Evolutionary conservation across 2,113 vertebrate genomes (phyloP).

Genomic region (Dicerorhinus sumatrensis): DNA sequence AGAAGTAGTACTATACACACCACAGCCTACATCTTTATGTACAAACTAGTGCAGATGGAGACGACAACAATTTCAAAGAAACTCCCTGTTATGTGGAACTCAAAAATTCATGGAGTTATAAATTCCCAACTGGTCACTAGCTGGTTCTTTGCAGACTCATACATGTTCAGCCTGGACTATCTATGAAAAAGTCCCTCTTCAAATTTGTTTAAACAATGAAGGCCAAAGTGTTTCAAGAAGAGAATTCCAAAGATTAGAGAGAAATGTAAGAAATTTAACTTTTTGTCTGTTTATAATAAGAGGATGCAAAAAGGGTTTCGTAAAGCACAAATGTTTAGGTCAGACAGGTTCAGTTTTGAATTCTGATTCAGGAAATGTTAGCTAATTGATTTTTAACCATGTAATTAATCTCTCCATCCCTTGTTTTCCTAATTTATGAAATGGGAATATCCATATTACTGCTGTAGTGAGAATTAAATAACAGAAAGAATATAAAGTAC

Average conservation of each 20-base stretch:
- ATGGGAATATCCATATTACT: neutral
- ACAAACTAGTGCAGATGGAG: neutral
- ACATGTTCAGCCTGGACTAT: neutral
- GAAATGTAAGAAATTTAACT: neutral
- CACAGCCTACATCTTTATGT: neutral
- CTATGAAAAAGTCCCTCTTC: neutral
- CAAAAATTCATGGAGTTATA: too few species aligned
- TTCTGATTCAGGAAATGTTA: neutral
- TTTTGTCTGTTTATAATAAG: neutral
- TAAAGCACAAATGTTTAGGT: neutral
- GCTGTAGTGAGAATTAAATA: neutral
- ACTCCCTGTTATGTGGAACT: neutral
- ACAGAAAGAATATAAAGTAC: neutral
- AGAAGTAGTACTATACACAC: neutral
- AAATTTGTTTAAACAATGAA: neutral
- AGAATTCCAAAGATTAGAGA: neutral
- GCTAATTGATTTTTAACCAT: neutral
- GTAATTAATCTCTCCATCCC: neutral
- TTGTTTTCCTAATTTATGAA: neutral
- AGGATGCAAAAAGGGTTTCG: neutral
- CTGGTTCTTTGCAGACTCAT: neutral
- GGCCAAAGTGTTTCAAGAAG: neutral
- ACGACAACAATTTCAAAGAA: neutral
- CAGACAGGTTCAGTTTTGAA: neutral
- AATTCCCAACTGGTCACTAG: neutral